Conservation (phyloP, 2,888 invertebrate species). For the Blomia tropicalis region DNA sequence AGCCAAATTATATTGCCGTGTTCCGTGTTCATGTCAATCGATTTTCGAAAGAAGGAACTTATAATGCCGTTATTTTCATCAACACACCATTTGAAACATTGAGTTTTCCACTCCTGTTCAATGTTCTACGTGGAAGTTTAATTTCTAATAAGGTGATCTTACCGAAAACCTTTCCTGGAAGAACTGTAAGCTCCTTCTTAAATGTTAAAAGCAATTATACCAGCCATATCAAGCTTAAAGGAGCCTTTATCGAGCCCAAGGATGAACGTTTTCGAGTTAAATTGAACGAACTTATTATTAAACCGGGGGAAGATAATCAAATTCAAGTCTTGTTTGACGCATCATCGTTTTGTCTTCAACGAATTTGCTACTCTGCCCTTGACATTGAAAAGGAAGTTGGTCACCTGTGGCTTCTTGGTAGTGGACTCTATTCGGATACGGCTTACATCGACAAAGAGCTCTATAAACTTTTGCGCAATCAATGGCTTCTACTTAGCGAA, state of each 20-base stretch:
- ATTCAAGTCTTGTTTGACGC: constrained; percentile 54
- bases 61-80: constrained; percentile 53
- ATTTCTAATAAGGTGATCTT: constrained; percentile 52
- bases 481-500: constrained; percentile 37
- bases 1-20: constrained; percentile 49
- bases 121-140: constrained; percentile 56
- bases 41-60: constrained; percentile 49
- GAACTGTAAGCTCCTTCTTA: constrained; percentile 10
- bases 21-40: constrained; percentile 54
- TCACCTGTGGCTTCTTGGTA: constrained; percentile 50
- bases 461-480: constrained; percentile 46
- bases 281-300: constrained; percentile 8
- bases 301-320: constrained; percentile 33
- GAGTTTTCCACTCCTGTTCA: constrained; percentile 53
- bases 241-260: constrained; percentile 18
- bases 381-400: constrained; percentile 42
- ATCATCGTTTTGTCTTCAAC: constrained; percentile 49
- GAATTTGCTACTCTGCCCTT: constrained; percentile 58
- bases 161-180: constrained; percentile 57
- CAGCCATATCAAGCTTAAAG: constrained; percentile 15
- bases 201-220: constrained; percentile 19
- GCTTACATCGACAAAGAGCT: constrained; percentile 54
- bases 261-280: constrained; percentile 24
- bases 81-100: constrained; percentile 46
- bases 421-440: constrained; percentile 48